Percentiles rank a stretch among this genome's conserved stretches.
phyloP scores from a whole-genome alignment of 1,140 invertebrate genomes.

The Drosophila grimshawi region DNA sequence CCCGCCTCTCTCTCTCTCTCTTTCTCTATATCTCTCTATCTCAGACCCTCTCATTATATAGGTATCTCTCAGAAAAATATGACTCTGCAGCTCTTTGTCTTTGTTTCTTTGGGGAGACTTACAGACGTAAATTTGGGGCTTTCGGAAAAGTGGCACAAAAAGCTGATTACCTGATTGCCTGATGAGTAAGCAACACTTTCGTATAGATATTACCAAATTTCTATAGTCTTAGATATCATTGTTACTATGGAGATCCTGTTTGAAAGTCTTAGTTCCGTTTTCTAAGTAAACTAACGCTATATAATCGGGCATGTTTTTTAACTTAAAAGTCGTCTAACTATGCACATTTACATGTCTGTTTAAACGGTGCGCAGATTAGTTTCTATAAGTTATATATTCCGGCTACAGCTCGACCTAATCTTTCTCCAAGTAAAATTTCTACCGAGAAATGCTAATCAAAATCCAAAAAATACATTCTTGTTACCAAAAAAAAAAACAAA shows the following conservation, averaged over 20 bases:
- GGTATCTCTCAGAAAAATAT: conserved; percentile 31
- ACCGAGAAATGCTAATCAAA: too few species aligned
- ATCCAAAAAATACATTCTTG: not conserved
- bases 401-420: too few species aligned
- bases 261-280: too few species aligned
- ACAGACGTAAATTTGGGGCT: conserved; percentile 51
- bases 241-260: not conserved
- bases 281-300: too few species aligned
- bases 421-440: too few species aligned
- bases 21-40: not conserved
- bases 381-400: too few species aligned
- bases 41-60: conserved; percentile 20
- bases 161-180: conserved; percentile 45
- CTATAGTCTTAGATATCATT: not conserved
- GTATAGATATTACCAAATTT: not conserved
- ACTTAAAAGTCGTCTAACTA: too few species aligned
- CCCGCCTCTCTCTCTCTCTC: conserved; percentile 5
- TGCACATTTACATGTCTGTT: too few species aligned
- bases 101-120: conserved; percentile 13
- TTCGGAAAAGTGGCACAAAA: conserved; percentile 74
- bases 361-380: too few species aligned
- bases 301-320: too few species aligned
- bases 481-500: not conserved
- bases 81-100: conserved; percentile 59
- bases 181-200: conserved; percentile 32